phyloP scores from a whole-genome alignment of 2,888 invertebrate species.

The Pachymerium ferrugineum region DNA sequence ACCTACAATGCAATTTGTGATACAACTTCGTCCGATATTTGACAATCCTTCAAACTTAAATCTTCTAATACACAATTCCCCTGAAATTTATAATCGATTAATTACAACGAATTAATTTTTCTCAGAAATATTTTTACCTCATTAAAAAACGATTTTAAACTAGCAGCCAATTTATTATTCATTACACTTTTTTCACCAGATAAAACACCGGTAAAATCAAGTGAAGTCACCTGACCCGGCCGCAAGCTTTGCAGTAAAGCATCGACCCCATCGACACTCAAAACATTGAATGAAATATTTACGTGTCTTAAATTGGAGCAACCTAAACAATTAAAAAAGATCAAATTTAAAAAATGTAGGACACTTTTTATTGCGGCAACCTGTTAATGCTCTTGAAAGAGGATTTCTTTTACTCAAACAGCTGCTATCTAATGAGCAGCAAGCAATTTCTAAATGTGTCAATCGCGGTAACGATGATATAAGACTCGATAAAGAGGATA shows the following conservation, averaged over 20 bases:
- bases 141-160: neutral
- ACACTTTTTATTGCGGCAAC: neutral
- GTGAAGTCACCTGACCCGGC: neutral
- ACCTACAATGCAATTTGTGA: conserved; percentile 17
- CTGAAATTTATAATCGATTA: too few relatives aligned
- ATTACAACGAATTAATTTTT: neutral
- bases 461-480: neutral
- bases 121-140: neutral
- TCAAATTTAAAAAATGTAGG: neutral
- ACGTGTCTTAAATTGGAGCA: neutral
- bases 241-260: conserved; percentile 6
- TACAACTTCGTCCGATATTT: neutral
- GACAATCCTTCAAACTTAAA: neutral
- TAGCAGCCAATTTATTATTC: neutral
- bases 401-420: neutral
- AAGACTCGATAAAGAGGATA: neutral
- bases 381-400: neutral
- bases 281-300: neutral
- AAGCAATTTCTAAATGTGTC: neutral
- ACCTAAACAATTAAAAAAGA: neutral
- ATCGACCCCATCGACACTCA: neutral
- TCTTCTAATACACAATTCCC: neutral
- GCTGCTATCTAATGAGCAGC: neutral
- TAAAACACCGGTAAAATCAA: neutral
- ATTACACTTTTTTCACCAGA: neutral